Evolutionary conservation across 2,888 invertebrate species (phyloP), one percentile per base, ranked within the genome.

Genomic region (Frankliniella fusca): DNA sequence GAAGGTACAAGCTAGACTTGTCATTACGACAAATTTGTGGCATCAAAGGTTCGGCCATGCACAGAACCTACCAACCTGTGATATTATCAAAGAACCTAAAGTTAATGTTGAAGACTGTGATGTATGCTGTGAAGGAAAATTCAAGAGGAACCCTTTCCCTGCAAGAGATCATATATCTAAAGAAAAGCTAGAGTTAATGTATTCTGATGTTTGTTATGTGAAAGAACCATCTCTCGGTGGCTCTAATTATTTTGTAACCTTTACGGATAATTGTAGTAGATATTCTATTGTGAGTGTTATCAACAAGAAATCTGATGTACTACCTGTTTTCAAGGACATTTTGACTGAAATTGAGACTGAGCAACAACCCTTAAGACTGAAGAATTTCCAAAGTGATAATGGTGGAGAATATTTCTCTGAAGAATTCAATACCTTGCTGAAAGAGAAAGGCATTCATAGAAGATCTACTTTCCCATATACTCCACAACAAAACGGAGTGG

Each of bases 241-340:
- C 12, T 81, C 84, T 27, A 85, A 82, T 23, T 85, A 85, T 82
- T 84, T 85, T 82, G 83, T 85, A 11, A 83, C 84, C 9, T 85
- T 85, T 54, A 85, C 86, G 20, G 86, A 87, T 80, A 86, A 87
- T 80, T 86, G 83, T 82, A 86, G 86, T 0, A 86, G 86, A 79
- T 85, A 84, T 82, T 49, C 81, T 65, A 54, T 83, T 50, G 81
- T 84, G 28, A 85, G 84, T 82, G 83, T 85, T 76, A 79, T 85
- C 11, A 84, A 85, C 80, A 83, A 84, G n/a, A 86, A 86, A 83
- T 83, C 83, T 18, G 86, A 87, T 83, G 85, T 86, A 8, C 83
- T 85, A n/a, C n/a, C n/a, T 15, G 27, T 81, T 23, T 84, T 84
- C 54, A 84, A 86, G 38, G 86, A 85, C 81, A 80, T 84, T 11